phyloP scores from a whole-genome alignment of 2,888 invertebrate genomes.

The Cataglyphis albicans region DNA sequence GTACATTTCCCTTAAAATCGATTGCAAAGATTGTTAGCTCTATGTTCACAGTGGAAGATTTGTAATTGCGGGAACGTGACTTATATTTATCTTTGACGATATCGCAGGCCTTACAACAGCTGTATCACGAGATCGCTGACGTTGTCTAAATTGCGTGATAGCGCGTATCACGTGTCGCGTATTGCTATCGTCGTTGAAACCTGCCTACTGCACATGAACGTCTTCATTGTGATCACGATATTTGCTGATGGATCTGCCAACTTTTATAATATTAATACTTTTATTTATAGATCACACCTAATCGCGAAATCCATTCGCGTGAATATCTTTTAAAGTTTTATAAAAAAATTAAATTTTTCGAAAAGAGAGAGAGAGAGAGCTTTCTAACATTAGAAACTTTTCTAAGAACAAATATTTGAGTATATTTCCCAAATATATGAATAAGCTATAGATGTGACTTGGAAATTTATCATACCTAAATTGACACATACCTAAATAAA shows the following conservation, averaged over 20 bases:
- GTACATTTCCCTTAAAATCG: slow-evolving; percentile 13
- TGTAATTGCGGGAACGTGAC: slow-evolving; percentile 13
- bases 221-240: background rate
- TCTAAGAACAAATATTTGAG: background rate
- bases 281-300: background rate
- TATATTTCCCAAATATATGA: background rate
- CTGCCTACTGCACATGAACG: slow-evolving; percentile 54
- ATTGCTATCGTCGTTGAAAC: slow-evolving; percentile 66
- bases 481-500: background rate
- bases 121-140: slow-evolving; percentile 53
- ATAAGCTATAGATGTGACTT: background rate
- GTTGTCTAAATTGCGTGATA: slow-evolving; percentile 52
- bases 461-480: background rate
- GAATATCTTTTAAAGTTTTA: background rate
- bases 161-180: slow-evolving; percentile 72
- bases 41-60: slow-evolving; percentile 43
- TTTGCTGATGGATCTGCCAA: slow-evolving; percentile 2
- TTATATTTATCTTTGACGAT: slow-evolving; percentile 30
- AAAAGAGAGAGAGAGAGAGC: background rate
- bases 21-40: background rate
- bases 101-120: slow-evolving; percentile 4
- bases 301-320: background rate
- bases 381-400: background rate
- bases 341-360: background rate
- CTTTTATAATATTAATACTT: background rate